phyloP scores from a whole-genome alignment of 2,797 vertebrate genomes.

The Gallinago solitaria region DNA sequence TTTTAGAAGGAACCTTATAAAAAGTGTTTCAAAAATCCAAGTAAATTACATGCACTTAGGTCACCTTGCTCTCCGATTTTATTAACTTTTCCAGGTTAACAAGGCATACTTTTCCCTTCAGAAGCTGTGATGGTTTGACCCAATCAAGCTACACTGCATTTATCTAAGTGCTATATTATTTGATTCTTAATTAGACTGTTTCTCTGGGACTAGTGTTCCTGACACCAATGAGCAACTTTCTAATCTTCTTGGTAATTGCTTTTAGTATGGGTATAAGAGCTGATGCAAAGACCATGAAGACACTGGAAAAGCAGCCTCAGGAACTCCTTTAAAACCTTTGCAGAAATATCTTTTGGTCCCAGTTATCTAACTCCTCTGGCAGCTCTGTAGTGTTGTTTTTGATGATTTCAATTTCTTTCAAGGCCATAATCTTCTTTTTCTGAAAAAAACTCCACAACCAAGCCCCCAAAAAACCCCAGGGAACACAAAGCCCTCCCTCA shows the following conservation, averaged over 20 bases:
- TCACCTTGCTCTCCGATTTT: not conserved
- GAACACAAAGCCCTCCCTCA: not conserved
- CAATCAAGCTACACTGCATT: not conserved
- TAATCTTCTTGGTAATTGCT: conserved; percentile 30
- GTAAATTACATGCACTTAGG: not conserved
- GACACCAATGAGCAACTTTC: not conserved
- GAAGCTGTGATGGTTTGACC: not conserved
- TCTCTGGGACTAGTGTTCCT: conserved; percentile 9
- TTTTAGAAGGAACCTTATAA: not conserved
- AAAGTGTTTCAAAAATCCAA: not conserved
- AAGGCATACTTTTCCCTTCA: not conserved
- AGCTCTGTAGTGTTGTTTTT: not conserved
- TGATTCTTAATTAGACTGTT: conserved; percentile 54
- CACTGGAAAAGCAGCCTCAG: not conserved
- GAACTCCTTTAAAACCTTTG: not conserved
- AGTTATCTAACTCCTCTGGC: not conserved
- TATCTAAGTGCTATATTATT: conserved; percentile 1
- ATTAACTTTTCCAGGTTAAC: conserved; percentile 25
- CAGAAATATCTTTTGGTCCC: not conserved
- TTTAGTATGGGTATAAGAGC: not conserved
- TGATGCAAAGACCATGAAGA: not conserved
- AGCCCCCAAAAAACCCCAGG: not conserved
- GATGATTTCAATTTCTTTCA: not conserved
- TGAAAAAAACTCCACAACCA: not conserved
- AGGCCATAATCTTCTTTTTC: not conserved